Percentiles rank a stretch among this genome's conserved stretches.
Conservation (phyloP, 2,888 invertebrate genomes). For the Chrysotoxum bicinctum region DNA sequence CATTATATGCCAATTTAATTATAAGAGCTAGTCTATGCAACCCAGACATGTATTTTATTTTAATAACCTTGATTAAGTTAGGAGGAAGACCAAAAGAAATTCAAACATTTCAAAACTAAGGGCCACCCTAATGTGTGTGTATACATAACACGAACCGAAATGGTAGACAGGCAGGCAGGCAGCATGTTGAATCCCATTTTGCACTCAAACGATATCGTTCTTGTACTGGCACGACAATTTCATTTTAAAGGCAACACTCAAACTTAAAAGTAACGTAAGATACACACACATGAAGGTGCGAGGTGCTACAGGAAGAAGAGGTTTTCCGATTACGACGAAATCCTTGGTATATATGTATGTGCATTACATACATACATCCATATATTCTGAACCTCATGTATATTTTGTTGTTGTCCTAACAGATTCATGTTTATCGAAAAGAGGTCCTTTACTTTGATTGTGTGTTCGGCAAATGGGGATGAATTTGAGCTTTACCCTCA, state of each 20-base stretch:
- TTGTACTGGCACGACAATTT: constrained; percentile 43
- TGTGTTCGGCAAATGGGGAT: neutral
- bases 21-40: no score
- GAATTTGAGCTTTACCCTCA: neutral
- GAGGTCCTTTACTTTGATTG: constrained; percentile 5
- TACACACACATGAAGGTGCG: neutral
- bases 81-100: no score
- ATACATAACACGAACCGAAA: neutral
- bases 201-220: constrained; percentile 30
- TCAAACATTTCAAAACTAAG: no score
- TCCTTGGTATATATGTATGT: neutral
- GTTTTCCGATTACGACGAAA: neutral
- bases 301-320: neutral
- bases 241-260: constrained; percentile 34
- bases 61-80: no score
- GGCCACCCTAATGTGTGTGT: neutral
- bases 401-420: neutral
- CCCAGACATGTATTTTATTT: no score
- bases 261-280: neutral
- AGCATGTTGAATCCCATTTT: constrained; percentile 14
- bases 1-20: no score
- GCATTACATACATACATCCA: neutral
- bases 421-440: constrained; percentile 24
- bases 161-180: neutral
- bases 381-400: neutral